Evolutionary conservation across 1,140 invertebrate genomes (phyloP).

Genomic region (Drosophila mayri): DNA sequence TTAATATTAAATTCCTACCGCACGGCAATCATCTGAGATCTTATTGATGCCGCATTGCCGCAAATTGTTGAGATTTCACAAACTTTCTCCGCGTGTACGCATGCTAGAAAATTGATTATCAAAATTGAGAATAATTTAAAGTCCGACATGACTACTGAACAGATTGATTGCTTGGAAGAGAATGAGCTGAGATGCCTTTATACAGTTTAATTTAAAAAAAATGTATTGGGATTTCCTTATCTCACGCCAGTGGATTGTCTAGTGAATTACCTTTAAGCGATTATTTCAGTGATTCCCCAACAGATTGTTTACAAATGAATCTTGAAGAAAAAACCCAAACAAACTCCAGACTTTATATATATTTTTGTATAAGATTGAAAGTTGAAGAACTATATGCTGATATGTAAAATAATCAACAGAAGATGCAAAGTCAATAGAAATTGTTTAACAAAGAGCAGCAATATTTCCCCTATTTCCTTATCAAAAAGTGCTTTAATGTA

Average conservation of each 20-base stretch:
- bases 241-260: neutral
- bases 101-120: neutral
- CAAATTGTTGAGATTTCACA: slow-evolving; percentile 39
- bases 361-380: neutral
- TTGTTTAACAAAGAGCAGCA: neutral
- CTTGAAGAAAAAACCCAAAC: neutral
- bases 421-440: neutral
- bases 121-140: slow-evolving; percentile 3
- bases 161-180: neutral
- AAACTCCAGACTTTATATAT: too few species aligned
- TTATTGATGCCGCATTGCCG: slow-evolving; percentile 31
- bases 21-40: slow-evolving; percentile 43
- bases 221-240: slow-evolving; percentile 10
- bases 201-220: neutral
- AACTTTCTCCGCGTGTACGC: slow-evolving; percentile 7
- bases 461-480: neutral
- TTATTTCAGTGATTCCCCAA: slow-evolving; percentile 12
- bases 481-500: too few species aligned
- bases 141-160: neutral
- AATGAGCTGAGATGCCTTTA: slow-evolving; percentile 19
- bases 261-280: slow-evolving; percentile 1
- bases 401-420: neutral
- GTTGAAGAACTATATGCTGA: neutral
- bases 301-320: neutral
- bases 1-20: neutral